A percentile compares a stretch with the other conserved stretches of the same genome.
Conservation (phyloP, 2,888 invertebrate species). For the Agonopterix subpropinquella region DNA sequence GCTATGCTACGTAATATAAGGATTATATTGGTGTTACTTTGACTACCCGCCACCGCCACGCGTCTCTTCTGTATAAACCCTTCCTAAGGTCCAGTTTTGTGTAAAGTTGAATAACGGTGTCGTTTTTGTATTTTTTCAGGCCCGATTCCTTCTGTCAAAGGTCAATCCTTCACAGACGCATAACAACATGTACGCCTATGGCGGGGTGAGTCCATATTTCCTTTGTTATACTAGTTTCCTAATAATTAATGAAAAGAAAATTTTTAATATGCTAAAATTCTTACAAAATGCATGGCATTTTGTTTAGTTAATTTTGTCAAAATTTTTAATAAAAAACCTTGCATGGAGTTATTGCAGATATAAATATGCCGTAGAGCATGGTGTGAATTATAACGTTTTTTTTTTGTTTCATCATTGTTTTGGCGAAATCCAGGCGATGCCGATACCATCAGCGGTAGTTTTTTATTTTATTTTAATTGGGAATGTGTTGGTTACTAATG, state of each 20-base stretch:
- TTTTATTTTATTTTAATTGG: conserved; percentile 42
- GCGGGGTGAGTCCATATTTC: conserved; percentile 82
- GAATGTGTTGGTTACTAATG: conserved; percentile 29
- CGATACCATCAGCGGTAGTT: conserved; percentile 82
- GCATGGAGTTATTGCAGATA: conserved; percentile 23
- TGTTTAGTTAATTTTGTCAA: not conserved
- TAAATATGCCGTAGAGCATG: conserved; percentile 49
- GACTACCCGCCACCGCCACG: too few relatives aligned
- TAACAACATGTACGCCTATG: conserved; percentile 98
- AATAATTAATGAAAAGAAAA: too few relatives aligned
- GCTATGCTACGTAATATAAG: too few relatives aligned
- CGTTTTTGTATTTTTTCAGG: conserved; percentile 67
- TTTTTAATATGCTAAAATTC: not conserved
- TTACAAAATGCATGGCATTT: not conserved
- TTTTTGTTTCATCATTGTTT: conserved; percentile 68
- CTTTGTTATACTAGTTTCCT: too few relatives aligned
- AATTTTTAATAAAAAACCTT: not conserved
- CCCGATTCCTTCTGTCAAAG: conserved; percentile 97
- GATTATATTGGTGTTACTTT: too few relatives aligned
- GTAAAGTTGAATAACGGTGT: too few relatives aligned
- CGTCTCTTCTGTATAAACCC: too few relatives aligned
- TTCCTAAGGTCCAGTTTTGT: too few relatives aligned
- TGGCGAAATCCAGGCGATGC: conserved; percentile 78
- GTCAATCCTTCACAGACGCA: conserved; percentile 99
- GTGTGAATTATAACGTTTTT: conserved; percentile 50